Evolutionary conservation across 2,888 invertebrate species (phyloP).

Genomic region (Calephelis perditalis): DNA sequence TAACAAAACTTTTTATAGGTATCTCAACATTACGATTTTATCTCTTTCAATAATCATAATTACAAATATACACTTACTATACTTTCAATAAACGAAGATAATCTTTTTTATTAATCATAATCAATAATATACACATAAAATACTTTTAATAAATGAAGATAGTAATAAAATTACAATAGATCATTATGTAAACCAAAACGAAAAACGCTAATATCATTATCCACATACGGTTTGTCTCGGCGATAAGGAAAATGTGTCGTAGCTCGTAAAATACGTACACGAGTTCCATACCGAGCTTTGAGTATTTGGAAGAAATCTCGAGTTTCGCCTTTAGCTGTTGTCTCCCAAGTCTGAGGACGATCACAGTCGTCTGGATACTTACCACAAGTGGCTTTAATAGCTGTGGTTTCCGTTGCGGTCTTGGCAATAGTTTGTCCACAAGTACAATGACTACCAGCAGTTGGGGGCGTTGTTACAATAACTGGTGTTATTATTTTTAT

Average conservation of each 20-base stretch:
- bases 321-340: constrained; percentile 52
- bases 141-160: too few relatives aligned
- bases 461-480: constrained; percentile 15
- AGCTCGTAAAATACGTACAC: constrained; percentile 40
- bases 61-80: too few relatives aligned
- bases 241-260: constrained; percentile 46
- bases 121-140: too few relatives aligned
- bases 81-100: too few relatives aligned
- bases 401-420: constrained; percentile 14
- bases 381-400: constrained; percentile 20
- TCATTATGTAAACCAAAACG: constrained; percentile 37
- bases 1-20: too few relatives aligned
- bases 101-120: too few relatives aligned
- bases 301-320: constrained; percentile 59
- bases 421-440: constrained; percentile 12
- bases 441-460: background rate
- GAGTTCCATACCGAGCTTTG: constrained; percentile 44
- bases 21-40: too few relatives aligned
- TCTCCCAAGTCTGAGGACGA: constrained; percentile 57
- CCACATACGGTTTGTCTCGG: constrained; percentile 16
- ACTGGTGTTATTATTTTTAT: constrained; percentile 15
- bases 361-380: constrained; percentile 43
- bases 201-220: constrained; percentile 32
- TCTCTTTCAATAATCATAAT: too few relatives aligned
- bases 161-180: background rate